Percentiles rank a stretch among this genome's conserved stretches.
Conservation (phyloP, 2,888 invertebrate genomes). For the Cistogaster globosa region DNA sequence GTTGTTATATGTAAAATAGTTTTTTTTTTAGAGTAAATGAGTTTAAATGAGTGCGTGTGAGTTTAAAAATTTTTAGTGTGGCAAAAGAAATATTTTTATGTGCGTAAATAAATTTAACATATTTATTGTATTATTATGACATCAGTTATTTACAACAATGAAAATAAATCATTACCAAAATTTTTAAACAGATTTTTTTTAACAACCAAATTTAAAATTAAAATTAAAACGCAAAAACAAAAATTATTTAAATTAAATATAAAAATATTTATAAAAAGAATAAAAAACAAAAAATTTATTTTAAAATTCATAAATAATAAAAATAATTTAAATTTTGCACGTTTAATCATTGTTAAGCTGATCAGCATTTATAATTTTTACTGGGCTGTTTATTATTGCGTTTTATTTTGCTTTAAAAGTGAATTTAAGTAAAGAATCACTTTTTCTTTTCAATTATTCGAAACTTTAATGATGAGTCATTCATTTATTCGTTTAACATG, state of each 20-base stretch:
- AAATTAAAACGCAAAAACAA: too few relatives aligned
- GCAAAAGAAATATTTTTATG: not conserved
- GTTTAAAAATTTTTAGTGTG: not conserved
- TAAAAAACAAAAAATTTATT: too few relatives aligned
- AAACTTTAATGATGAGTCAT: slow-evolving; percentile 46
- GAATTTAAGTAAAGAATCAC: slow-evolving; percentile 31
- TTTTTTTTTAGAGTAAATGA: not conserved
- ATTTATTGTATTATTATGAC: slow-evolving; percentile 40
- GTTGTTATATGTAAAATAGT: not conserved
- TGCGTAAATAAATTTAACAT: slow-evolving; percentile 29
- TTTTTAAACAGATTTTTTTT: not conserved
- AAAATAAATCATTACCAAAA: not conserved
- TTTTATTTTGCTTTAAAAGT: not conserved
- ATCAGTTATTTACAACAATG: slow-evolving; percentile 42
- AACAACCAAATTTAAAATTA: not conserved
- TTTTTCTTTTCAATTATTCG: slow-evolving; percentile 43
- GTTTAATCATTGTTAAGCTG: not conserved
- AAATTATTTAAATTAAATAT: too few relatives aligned
- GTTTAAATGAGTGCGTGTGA: not conserved
- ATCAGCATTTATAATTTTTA: slow-evolving; percentile 17
- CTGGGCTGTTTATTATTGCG: slow-evolving; percentile 6
- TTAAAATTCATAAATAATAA: not conserved
- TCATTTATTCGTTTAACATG: slow-evolving; percentile 18
- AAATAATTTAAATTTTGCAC: not conserved
- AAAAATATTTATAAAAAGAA: too few relatives aligned